Conservation (phyloP, 2,888 invertebrate species). For the Acleris holmiana region DNA sequence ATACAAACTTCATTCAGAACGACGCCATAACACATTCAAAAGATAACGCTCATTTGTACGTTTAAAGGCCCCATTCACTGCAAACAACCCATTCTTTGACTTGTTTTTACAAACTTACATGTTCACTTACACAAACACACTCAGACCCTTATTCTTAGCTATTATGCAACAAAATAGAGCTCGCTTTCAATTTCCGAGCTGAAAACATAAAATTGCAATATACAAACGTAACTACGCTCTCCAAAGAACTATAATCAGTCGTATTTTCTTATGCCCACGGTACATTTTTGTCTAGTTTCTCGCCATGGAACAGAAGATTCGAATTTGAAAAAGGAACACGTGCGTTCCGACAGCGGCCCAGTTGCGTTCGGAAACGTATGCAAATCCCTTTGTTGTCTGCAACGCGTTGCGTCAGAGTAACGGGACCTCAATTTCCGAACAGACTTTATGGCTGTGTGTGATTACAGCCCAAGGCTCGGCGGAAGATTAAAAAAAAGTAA, state of each 20-base stretch:
- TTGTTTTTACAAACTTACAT: constrained; percentile 41
- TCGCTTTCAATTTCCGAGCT: constrained; percentile 42
- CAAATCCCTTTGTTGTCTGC: constrained; percentile 80
- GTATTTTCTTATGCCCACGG: constrained; percentile 21
- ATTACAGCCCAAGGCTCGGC: constrained; percentile 30
- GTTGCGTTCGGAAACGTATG: constrained; percentile 73
- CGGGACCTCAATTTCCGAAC: constrained; percentile 60
- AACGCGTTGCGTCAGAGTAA: constrained; percentile 64
- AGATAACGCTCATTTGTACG: constrained; percentile 67
- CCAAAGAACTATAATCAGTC: constrained; percentile 32
- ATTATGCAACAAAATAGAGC: constrained; percentile 37
- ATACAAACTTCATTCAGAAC: constrained; percentile 34
- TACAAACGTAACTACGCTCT: constrained; percentile 21
- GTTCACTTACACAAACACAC: constrained; percentile 28
- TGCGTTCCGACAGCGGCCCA: constrained; percentile 45
- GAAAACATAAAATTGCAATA: constrained; percentile 45
- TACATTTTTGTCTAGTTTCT: constrained; percentile 31
- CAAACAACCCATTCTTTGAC: constrained; percentile 65
- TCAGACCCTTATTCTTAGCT: constrained; percentile 32
- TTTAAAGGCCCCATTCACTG: constrained; percentile 71
- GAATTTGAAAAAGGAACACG: constrained; percentile 46
- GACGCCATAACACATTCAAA: constrained; percentile 42
- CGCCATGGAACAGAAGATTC: constrained; percentile 40
- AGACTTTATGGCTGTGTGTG: constrained; percentile 45
- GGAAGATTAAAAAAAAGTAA: constrained; percentile 13